These are phyloP conservation scores for Choristoneura rosaceana DNA, from an alignment of 2,888 invertebrate genomes.

Conservation along the genomic window DNA sequence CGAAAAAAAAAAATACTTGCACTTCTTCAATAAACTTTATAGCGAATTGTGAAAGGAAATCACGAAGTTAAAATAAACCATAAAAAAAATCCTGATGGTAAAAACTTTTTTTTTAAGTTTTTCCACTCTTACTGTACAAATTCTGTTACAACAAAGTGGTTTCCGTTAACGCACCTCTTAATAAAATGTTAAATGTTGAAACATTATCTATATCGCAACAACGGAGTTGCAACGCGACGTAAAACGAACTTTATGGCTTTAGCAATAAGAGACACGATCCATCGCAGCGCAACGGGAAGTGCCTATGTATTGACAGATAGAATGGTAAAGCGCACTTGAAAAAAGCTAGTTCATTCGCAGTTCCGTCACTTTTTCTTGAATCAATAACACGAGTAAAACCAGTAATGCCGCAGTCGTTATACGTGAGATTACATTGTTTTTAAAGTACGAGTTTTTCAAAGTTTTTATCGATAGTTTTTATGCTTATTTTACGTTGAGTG, in stretches of 20 bases:
- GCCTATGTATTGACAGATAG: slow-evolving; percentile 23
- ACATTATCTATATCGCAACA: slow-evolving; percentile 27
- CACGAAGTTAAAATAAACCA: no score
- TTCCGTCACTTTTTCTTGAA: not conserved
- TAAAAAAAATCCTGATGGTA: no score
- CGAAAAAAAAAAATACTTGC: no score
- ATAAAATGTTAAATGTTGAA: slow-evolving; percentile 28
- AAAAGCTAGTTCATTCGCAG: slow-evolving; percentile 11
- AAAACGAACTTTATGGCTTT: slow-evolving; percentile 9
- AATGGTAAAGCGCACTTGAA: slow-evolving; percentile 5
- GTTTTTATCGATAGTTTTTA: not conserved
- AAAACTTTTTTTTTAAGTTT: not conserved
- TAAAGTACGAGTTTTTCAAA: not conserved
- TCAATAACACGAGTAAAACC: not conserved
- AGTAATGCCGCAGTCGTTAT: not conserved
- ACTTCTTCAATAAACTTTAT: no score
- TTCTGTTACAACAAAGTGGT: slow-evolving; percentile 18
- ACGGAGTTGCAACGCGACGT: not conserved
- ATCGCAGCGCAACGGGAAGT: slow-evolving; percentile 12
- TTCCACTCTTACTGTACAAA: not conserved
- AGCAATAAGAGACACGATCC: not conserved
- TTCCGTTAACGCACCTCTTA: slow-evolving; percentile 30
- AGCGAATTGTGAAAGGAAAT: no score
- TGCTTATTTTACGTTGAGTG: not conserved
- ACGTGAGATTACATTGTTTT: not conserved